Evolutionary conservation across 2,888 invertebrate species (phyloP).

Genomic region (Meloe dianella): DNA sequence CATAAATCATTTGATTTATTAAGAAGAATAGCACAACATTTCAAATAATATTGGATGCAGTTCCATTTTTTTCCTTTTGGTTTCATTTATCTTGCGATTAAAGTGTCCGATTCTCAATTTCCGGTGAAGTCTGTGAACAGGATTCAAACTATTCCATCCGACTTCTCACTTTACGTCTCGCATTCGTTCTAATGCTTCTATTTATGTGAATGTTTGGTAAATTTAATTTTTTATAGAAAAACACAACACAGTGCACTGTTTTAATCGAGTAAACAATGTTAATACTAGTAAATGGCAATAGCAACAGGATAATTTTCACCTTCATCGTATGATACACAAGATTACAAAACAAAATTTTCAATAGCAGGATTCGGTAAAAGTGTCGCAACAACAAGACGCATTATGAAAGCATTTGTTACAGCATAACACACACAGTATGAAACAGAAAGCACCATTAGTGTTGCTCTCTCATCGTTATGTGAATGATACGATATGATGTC

Average conservation of each 20-base stretch:
- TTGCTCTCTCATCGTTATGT: slow-evolving; percentile 33
- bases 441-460: slow-evolving; percentile 34
- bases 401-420: slow-evolving; percentile 27
- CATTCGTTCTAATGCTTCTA: background rate
- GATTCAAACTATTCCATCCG: background rate
- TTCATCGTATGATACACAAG: too few relatives aligned
- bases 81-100: background rate
- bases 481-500: slow-evolving; percentile 36
- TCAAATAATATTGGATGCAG: background rate
- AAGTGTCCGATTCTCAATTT: background rate
- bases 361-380: too few relatives aligned
- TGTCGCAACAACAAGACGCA: background rate
- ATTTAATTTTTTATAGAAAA: slow-evolving; percentile 4
- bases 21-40: background rate
- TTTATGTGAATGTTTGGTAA: background rate
- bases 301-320: background rate
- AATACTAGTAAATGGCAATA: too few relatives aligned
- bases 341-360: too few relatives aligned
- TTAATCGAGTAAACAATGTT: background rate
- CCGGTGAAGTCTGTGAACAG: background rate
- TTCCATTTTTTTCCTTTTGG: background rate
- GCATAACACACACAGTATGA: background rate
- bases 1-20: too few relatives aligned
- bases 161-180: background rate
- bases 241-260: background rate